A percentile compares a stretch with the other conserved stretches of the same genome.
These are phyloP conservation scores for Muscina levida DNA, from an alignment of 2,888 invertebrate species.

Conservation along the genomic window DNA sequence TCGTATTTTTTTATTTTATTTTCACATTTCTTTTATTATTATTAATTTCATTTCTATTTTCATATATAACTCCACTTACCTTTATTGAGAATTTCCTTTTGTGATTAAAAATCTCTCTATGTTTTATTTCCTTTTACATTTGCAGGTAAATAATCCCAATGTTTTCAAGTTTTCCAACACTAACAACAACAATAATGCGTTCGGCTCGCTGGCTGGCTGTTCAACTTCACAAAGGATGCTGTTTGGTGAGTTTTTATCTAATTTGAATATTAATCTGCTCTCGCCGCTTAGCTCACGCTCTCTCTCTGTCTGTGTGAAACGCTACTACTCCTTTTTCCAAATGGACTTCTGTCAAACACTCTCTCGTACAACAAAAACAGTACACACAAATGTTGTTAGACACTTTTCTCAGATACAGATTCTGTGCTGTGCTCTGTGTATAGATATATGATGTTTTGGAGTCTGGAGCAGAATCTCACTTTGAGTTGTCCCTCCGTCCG, in stretches of 20 bases:
- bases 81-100: conserved; percentile 12
- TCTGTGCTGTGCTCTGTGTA: conserved; percentile 45
- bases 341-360: conserved; percentile 16
- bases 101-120: conserved; percentile 20
- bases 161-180: conserved; percentile 59
- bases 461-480: conserved; percentile 28
- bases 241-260: conserved; percentile 29
- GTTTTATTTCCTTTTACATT: conserved; percentile 6
- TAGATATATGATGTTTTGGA: conserved; percentile 34
- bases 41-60: too few species aligned
- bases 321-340: conserved; percentile 46
- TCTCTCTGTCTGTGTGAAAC: too few species aligned
- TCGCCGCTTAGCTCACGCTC: conserved; percentile 25
- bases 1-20: too few species aligned
- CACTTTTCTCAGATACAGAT: conserved; percentile 47
- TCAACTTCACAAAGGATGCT: conserved; percentile 65
- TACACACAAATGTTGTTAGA: conserved; percentile 9
- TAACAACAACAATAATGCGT: neutral
- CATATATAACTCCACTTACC: conserved; percentile 33
- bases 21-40: too few species aligned
- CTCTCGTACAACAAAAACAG: neutral
- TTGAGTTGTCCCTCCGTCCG: conserved; percentile 8
- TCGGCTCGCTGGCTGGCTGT: conserved; percentile 27
- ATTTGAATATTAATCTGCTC: too few species aligned
- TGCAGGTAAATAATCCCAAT: conserved; percentile 32